A percentile compares a stretch with the other conserved stretches of the same genome.
These are phyloP conservation scores for Agrochola litura DNA, from an alignment of 2,888 invertebrate genomes.

Conservation along the genomic window DNA sequence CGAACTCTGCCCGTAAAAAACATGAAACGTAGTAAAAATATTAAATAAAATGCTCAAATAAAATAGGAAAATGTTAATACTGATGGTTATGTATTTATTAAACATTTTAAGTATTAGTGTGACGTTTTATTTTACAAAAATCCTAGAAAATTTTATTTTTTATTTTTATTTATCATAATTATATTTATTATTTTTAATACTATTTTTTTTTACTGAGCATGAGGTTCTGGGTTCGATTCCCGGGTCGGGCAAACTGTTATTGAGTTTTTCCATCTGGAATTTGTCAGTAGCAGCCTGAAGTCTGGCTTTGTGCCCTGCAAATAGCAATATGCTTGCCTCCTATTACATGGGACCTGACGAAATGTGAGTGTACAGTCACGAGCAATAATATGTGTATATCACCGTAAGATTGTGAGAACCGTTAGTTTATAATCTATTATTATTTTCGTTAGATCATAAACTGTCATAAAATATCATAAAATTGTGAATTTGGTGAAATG, in stretches of 20 bases:
- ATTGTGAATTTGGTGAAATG: too few species aligned
- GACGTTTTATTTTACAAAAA: conserved; percentile 47
- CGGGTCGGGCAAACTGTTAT: not conserved
- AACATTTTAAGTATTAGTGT: conserved; percentile 73
- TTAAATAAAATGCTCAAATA: conserved; percentile 66
- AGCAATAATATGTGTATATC: too few species aligned
- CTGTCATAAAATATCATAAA: too few species aligned
- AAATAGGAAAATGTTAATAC: conserved; percentile 74
- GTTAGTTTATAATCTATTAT: too few species aligned
- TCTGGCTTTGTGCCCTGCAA: not conserved
- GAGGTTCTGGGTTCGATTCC: not conserved
- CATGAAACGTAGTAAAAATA: conserved; percentile 62
- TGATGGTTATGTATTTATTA: conserved; percentile 86
- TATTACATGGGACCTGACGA: not conserved
- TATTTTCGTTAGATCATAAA: too few species aligned
- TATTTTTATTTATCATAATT: too few species aligned
- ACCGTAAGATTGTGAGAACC: too few species aligned
- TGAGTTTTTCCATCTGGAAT: not conserved
- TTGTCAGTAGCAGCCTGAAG: not conserved
- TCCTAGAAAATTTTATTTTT: not conserved
- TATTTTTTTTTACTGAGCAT: not conserved
- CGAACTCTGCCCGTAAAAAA: conserved; percentile 62
- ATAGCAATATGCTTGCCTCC: not conserved
- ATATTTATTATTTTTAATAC: too few species aligned
- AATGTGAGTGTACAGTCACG: too few species aligned